These are phyloP conservation scores for Netelia virgata DNA, from an alignment of 2,888 invertebrate genomes.

Conservation along the genomic window DNA sequence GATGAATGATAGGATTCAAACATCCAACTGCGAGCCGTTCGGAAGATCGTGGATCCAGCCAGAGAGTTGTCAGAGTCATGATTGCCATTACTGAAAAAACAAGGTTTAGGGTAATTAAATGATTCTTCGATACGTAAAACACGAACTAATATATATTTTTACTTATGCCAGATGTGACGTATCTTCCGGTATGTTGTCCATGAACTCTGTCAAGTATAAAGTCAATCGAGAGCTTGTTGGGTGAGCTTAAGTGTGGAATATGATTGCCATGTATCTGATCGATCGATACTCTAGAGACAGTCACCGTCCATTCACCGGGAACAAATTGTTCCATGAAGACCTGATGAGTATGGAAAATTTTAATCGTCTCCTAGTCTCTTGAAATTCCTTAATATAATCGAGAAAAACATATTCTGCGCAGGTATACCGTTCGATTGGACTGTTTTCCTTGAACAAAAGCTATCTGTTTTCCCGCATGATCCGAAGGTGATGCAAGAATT, in stretches of 20 bases:
- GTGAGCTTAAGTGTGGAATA: conserved; percentile 86
- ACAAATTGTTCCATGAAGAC: conserved; percentile 25
- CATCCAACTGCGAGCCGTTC: conserved; percentile 87
- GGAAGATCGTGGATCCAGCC: conserved; percentile 86
- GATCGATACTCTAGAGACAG: conserved; percentile 83
- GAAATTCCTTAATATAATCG: neutral
- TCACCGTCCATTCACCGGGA: conserved; percentile 87
- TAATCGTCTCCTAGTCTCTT: neutral
- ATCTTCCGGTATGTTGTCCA: conserved; percentile 86
- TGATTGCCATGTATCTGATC: conserved; percentile 85
- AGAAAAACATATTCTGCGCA: neutral
- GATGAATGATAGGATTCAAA: conserved; percentile 87
- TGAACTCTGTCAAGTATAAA: conserved; percentile 87
- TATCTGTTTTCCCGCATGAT: conserved; percentile 88
- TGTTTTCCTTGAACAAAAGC: conserved; percentile 83
- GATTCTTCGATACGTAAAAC: neutral
- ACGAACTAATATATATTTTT: conserved; percentile 54
- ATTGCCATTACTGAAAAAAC: conserved; percentile 85
- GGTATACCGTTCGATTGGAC: conserved; percentile 4
- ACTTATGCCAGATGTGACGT: conserved; percentile 86
- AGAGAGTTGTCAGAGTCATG: conserved; percentile 87
- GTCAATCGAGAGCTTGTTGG: conserved; percentile 86
- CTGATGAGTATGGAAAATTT: conserved; percentile 41
- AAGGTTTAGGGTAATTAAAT: too few relatives aligned
- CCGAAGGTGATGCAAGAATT: conserved; percentile 88